Conservation (phyloP, 2,113 vertebrate genomes). For the Percina caprodes region DNA sequence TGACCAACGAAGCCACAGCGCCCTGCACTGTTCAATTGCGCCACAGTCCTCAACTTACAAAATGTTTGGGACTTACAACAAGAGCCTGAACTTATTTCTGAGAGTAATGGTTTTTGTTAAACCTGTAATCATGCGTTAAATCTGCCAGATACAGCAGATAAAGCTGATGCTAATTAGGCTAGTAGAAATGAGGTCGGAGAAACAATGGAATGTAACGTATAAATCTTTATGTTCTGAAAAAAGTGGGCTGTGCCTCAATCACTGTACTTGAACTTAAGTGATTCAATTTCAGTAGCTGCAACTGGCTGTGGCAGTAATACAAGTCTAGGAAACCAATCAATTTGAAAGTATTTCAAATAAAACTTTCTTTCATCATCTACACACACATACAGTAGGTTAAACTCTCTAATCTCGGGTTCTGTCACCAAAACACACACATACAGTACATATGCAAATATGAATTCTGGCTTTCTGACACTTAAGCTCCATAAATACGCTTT, state of each 20-base stretch:
- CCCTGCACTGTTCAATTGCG: too few relatives aligned
- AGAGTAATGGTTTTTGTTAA: too few relatives aligned
- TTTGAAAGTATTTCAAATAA: not conserved
- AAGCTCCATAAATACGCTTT: not conserved
- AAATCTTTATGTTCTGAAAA: too few relatives aligned
- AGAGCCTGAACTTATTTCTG: too few relatives aligned
- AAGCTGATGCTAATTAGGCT: too few relatives aligned
- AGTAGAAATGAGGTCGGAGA: too few relatives aligned
- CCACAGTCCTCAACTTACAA: too few relatives aligned
- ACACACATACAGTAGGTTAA: not conserved
- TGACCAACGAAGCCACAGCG: not conserved
- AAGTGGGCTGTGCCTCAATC: not conserved
- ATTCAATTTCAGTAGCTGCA: not conserved
- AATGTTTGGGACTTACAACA: too few relatives aligned
- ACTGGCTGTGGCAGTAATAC: not conserved
- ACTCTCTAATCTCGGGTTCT: not conserved
- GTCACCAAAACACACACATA: not conserved
- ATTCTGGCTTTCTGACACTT: not conserved
- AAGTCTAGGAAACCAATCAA: not conserved
- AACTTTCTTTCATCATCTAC: not conserved
- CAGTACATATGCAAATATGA: slow-evolving; percentile 5
- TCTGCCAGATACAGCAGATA: too few relatives aligned
- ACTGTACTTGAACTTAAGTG: not conserved
- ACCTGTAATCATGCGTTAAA: too few relatives aligned
- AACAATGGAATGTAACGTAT: too few relatives aligned